Base-by-base conservation (phyloP, 2,113 vertebrate genomes). In the Gasterosteus aculeatus region DNA sequence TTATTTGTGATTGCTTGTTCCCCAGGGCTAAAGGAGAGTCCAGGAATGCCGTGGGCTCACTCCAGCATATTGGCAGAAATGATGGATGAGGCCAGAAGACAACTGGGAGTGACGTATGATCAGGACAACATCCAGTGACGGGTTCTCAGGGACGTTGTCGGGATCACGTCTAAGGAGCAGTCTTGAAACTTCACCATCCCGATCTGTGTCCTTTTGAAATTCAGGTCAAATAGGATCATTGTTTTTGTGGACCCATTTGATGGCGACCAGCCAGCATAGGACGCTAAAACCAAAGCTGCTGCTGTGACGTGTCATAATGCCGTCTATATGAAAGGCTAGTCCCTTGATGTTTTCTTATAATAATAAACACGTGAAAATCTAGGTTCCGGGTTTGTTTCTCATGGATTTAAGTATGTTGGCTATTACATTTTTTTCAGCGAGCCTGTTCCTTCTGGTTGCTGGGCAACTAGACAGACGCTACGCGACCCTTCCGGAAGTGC, bases 21-120 rank as follows among this genome's bases (percentile, higher is more conserved):
- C 42, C 56, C 19, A 95, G 94, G 93, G 29, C 80, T 95, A 67
- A 94, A 92, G 75, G 92, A 95, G 74, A 93, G 93, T 53, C 87
- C 92, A 10, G 38, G 88, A 31, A 90, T 95, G 72, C 85, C 91
- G 0, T 84, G 93, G 85, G 75, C 67, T 0, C 93, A 95, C 63
- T 95, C 92, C 44, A 89, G 91, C 70, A 87, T 89, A 26, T 26
- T 94, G 26, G 88, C 90, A 62, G 89, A 88, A 33, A 86, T 93
- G 42, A 58, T 93, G 10, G 92, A 94, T 19, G 93, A 95, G 56
- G 86, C 68, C 35, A 85, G 88, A 46, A 87, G 70, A 47, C 75
- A 87, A 39, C 66, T 92, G 11, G 92, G 92, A 22, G 69, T 31
- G 77, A 72, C 61, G 8, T 93, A 84, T 19, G 57, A 77, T 11